Evolutionary conservation across 2,113 vertebrate genomes (phyloP), one percentile per base, ranked within the genome.

Genomic region (Maccullochella peelii): DNA sequence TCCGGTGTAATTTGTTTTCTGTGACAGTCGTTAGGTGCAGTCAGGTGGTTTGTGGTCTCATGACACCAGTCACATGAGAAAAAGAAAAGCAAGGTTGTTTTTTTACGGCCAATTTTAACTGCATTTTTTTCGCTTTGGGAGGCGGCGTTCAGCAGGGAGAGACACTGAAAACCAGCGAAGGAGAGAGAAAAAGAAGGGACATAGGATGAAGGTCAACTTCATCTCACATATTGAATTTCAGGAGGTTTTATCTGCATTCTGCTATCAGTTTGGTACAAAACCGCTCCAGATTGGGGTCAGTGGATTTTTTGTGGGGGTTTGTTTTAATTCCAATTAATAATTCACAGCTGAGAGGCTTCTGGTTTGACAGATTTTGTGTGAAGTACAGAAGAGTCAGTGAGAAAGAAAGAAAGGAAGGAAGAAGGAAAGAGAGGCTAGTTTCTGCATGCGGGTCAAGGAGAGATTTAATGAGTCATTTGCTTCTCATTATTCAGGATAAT

Each of bases 401-500:
- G 66, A 52, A 25, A 76, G 72, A 73, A 83, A 82, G 66, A 52
- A 25, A 76, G 72, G 70, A 83, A 83, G 62, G 73, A 58, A 25
- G 59, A 25, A 71, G 44, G 66, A 38, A 71, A 55, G 63, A 75
- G 79, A 71, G 81, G 67, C 40, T 47, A 27, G 73, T 78, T 63
- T 52, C 57, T 21, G 75, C 5, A 8, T 47, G 76, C 11, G 66
- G 93, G 91, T 94, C 93, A 94, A 93, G 92, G 92, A 88, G 90
- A 93, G 69, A 93, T 88, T 93, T 93, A 94, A 93, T 93, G 91
- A 94, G 89, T 91, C 88, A 54, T 91, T 91, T 89, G 86, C 90
- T 89, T 92, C 91, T 92, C 86, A 93, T 94, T 91, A 92, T 92
- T 89, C 80, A 50, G 68, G 71, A 88, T 87, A 88, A 90, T 93